These are phyloP conservation scores for Mylabris phalerata DNA, from an alignment of 1,140 invertebrate species.

Conservation along the genomic window DNA sequence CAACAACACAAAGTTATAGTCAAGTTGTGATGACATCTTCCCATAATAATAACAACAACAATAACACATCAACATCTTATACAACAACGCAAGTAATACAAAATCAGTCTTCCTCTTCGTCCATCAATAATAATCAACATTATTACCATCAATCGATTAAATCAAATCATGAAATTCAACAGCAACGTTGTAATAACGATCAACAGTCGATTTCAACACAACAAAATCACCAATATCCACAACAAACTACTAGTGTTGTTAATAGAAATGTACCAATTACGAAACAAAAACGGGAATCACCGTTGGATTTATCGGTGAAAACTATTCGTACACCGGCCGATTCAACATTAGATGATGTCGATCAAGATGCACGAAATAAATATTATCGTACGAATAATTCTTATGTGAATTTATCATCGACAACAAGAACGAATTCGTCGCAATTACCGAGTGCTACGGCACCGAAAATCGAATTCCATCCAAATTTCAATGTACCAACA, in stretches of 20 bases:
- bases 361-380: constrained; percentile 37
- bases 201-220: constrained; percentile 15
- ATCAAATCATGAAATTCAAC: neutral
- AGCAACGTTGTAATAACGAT: constrained; percentile 6
- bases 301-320: constrained; percentile 77
- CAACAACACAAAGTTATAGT: constrained; percentile 21
- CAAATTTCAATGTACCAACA: constrained; percentile 51
- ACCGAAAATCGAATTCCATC: constrained; percentile 63
- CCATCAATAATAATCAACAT: constrained; percentile 30
- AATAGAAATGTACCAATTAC: constrained; percentile 10
- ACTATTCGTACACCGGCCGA: constrained; percentile 78
- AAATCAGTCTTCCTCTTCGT: constrained; percentile 8
- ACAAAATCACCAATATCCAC: constrained; percentile 12
- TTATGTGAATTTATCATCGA: constrained; percentile 30
- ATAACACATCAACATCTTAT: neutral
- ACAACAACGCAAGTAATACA: neutral
- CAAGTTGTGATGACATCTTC: constrained; percentile 28
- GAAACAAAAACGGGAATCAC: constrained; percentile 60
- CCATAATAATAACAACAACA: constrained; percentile 5
- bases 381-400: constrained; percentile 30
- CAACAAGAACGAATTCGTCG: constrained; percentile 27
- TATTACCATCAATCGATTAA: constrained; percentile 19
- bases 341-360: constrained; percentile 67
- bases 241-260: constrained; percentile 2
- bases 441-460: constrained; percentile 42